Conservation (phyloP, 2,888 invertebrate genomes). For the Sisyra nigra region DNA sequence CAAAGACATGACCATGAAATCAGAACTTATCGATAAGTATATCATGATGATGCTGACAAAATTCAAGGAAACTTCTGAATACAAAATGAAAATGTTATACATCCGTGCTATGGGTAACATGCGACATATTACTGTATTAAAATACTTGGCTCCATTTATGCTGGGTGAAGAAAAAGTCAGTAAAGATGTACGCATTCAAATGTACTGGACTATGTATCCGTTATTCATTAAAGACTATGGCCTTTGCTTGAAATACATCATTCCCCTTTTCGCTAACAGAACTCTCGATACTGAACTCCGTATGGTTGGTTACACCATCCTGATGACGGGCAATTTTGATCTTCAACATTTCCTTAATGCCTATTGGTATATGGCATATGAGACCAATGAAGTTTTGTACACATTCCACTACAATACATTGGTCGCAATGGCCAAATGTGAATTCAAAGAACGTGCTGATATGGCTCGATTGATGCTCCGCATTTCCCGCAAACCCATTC, state of each 20-base stretch:
- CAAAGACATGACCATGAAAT: constrained; percentile 10
- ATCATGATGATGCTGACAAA: constrained; percentile 16
- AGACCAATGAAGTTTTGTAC: constrained; percentile 28
- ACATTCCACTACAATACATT: constrained; percentile 30
- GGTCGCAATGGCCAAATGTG: constrained; percentile 20
- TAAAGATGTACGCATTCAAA: constrained; percentile 24
- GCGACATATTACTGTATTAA: constrained; percentile 22
- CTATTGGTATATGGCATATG: constrained; percentile 29
- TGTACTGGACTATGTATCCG: constrained; percentile 25
- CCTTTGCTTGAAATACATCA: constrained; percentile 22
- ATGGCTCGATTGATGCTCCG: too few species aligned
- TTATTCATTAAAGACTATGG: constrained; percentile 17
- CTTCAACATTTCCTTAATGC: constrained; percentile 23
- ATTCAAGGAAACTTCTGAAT: constrained; percentile 17
- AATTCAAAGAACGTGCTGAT: too few species aligned
- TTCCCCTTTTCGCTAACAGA: constrained; percentile 29
- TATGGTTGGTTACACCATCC: constrained; percentile 25
- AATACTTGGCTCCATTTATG: constrained; percentile 26
- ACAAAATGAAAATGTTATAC: constrained; percentile 25
- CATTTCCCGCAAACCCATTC: constrained; percentile 7
- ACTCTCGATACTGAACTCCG: constrained; percentile 25
- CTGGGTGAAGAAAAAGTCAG: constrained; percentile 20
- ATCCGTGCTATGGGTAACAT: constrained; percentile 30
- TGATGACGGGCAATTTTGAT: constrained; percentile 25
- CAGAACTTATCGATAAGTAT: constrained; percentile 15